A percentile compares a stretch with the other conserved stretches of the same genome.
Conservation (phyloP, 2,113 vertebrate genomes). For the Pedetes capensis region DNA sequence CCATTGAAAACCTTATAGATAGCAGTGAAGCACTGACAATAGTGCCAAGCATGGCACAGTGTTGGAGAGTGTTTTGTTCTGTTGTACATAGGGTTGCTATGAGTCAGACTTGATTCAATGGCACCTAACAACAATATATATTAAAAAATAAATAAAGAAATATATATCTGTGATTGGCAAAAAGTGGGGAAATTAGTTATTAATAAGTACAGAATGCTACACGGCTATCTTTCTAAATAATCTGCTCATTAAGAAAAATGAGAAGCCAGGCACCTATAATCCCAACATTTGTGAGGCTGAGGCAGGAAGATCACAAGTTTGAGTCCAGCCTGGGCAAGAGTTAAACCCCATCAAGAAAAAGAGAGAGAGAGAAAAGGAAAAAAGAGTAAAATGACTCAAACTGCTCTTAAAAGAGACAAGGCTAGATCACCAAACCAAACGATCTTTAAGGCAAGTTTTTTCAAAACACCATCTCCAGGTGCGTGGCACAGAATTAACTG, state of each 20-base stretch:
- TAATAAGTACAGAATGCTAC: neutral
- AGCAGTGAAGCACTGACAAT: too few species aligned
- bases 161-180: neutral
- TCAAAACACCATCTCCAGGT: neutral
- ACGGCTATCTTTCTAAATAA: conserved; percentile 11
- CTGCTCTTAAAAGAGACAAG: neutral
- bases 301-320: neutral
- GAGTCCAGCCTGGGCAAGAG: neutral
- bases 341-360: neutral
- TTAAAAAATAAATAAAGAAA: too few species aligned
- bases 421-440: neutral
- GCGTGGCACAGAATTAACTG: neutral
- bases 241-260: neutral
- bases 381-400: neutral
- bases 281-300: neutral
- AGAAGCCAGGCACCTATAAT: too few species aligned
- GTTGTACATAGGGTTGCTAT: too few species aligned
- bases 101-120: too few species aligned
- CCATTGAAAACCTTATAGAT: too few species aligned
- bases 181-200: neutral
- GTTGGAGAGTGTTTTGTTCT: too few species aligned
- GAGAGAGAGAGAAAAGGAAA: neutral
- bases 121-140: too few species aligned
- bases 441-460: neutral
- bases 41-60: too few species aligned